Evolutionary conservation across 2,888 invertebrate genomes (phyloP), one percentile per base, ranked within the genome.

Genomic region (Drosophila mettleri): DNA sequence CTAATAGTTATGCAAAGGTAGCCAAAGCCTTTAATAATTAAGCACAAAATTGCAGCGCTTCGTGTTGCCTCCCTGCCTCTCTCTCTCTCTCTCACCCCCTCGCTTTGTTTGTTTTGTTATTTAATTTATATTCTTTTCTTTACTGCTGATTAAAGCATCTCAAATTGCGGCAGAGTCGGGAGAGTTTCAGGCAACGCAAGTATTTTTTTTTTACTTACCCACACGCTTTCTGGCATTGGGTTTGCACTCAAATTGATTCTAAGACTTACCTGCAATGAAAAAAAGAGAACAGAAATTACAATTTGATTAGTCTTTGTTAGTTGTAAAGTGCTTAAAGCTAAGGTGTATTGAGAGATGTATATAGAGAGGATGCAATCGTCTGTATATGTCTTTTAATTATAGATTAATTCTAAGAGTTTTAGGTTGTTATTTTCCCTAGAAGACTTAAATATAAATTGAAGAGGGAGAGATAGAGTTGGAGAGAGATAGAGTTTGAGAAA

Each of bases 11-110:
- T 41, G 55, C 58, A 60, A 60, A 24, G 38, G 27, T 27, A 36
- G 48, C 39, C 41, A 20, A 33, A 36, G 29, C 59, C 57, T 68
- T 81, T 62, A 83, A 76, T 83, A 80, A 86, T 86, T 83, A 80
- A 76, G 62, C 64, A 59, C 53, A 53, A 71, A 79, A 83, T 80
- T 76, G 83, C 71, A 69, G 59, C 61, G 67, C 52, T 58, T 63
- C 61, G 43, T 73, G 66, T 16, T 24, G 18, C 29, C 20, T n/a
- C 41, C 33, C 18, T n/a, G 3, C 8, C 16, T 58, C 29, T 12
- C 46, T 18, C 24, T 18, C 10, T 10, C 16, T 67, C 38, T 18
- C 12, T 12, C 31, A 12, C 24, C 34, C 24, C 24, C 24, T 5
- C 5, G 3, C 24, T 24, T n/a, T n/a, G n/a, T n/a, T 0, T 43